These are phyloP conservation scores for Albula glossodonta DNA, from an alignment of 2,113 vertebrate species.

Conservation along the genomic window DNA sequence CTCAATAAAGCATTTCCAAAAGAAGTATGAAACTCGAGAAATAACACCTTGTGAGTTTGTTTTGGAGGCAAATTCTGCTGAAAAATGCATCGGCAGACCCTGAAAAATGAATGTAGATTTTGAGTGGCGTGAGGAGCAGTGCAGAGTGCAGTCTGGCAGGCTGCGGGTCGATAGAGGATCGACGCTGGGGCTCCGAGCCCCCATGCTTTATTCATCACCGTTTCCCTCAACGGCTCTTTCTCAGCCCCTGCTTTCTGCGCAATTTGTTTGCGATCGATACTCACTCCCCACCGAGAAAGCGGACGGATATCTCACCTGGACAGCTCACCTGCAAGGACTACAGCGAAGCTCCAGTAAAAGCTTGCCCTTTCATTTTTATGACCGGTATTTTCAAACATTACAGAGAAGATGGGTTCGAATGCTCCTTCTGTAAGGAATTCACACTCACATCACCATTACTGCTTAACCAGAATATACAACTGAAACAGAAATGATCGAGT, in stretches of 20 bases:
- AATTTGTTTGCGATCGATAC: conserved; percentile 45
- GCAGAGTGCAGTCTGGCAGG: conserved; percentile 23
- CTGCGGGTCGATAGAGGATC: conserved; percentile 23
- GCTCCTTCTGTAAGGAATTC: no score
- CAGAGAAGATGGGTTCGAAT: no score
- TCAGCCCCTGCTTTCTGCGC: conserved; percentile 14
- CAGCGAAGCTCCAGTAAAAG: neutral
- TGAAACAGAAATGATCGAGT: neutral
- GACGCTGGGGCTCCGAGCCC: conserved; percentile 29
- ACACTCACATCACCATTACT: no score
- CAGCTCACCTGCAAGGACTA: neutral
- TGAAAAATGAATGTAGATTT: neutral
- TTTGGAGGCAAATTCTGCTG: no score
- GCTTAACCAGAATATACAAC: neutral
- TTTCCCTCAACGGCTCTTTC: conserved; percentile 30
- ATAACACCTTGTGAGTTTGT: no score
- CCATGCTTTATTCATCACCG: conserved; percentile 44
- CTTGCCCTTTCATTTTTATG: neutral
- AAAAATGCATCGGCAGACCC: no score
- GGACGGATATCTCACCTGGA: neutral
- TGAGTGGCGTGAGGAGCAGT: neutral
- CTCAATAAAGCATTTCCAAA: no score
- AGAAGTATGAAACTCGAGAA: no score
- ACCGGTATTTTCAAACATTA: no score
- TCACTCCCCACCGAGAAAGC: conserved; percentile 29